Percentiles rank a stretch among this genome's conserved stretches.
Conservation (phyloP, 23 tunicate genomes). For the Phallusia fumigata region DNA sequence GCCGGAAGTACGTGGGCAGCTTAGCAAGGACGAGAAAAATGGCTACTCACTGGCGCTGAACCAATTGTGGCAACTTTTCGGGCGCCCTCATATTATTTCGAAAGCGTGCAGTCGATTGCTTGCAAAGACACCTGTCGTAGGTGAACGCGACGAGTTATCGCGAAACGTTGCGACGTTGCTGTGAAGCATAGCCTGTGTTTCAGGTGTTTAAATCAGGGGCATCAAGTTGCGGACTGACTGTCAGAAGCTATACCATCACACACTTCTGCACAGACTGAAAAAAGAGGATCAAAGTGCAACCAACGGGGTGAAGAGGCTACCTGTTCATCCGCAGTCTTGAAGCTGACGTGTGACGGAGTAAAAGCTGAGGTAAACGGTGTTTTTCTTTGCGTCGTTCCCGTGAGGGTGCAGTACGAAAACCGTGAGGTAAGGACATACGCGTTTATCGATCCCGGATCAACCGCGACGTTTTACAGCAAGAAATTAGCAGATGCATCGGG, state of each 20-base stretch:
- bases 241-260: background rate
- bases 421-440: slow-evolving; percentile 17
- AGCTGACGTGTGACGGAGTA: background rate
- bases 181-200: background rate
- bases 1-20: background rate
- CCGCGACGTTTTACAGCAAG: slow-evolving; percentile 19
- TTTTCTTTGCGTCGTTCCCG: slow-evolving; percentile 17
- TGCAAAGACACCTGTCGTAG: background rate
- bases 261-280: background rate
- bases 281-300: background rate
- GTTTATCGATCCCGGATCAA: slow-evolving; percentile 15
- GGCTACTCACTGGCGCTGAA: background rate
- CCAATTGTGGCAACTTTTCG: background rate
- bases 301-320: background rate
- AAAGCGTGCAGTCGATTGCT: background rate
- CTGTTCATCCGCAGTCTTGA: slow-evolving; percentile 13
- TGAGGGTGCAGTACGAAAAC: background rate
- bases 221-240: background rate
- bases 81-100: slow-evolving; percentile 4
- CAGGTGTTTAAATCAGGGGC: slow-evolving; percentile 8
- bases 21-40: background rate
- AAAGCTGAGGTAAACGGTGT: background rate
- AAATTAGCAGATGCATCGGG: slow-evolving; percentile 5
- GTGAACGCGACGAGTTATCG: background rate
- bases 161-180: slow-evolving; percentile 14